Percentiles rank a stretch among this genome's conserved stretches.
phyloP scores from a whole-genome alignment of 2,113 vertebrate genomes.

The Larimichthys crocea region DNA sequence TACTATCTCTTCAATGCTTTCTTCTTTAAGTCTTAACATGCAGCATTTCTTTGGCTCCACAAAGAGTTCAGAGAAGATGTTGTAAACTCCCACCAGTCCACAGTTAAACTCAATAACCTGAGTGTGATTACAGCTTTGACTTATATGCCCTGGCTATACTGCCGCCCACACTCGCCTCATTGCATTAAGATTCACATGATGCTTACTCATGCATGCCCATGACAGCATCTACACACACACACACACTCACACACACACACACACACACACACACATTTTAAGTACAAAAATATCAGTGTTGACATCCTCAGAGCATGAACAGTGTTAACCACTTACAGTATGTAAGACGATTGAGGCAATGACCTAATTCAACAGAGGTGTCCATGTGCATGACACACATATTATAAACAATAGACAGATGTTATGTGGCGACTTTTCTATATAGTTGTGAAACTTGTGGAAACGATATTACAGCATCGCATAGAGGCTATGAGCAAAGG shows the following conservation, averaged over 20 bases:
- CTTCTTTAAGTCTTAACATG: not conserved
- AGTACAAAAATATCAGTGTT: too few species aligned
- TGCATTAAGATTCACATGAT: conserved; percentile 58
- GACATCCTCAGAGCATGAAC: too few species aligned
- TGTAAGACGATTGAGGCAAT: not conserved
- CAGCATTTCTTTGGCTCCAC: not conserved
- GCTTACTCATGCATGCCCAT: conserved; percentile 33
- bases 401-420: too few species aligned
- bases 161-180: conserved; percentile 63
- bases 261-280: conserved; percentile 11
- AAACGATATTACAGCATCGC: too few species aligned
- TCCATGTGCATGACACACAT: too few species aligned
- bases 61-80: not conserved
- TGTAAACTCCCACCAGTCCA: not conserved
- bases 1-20: not conserved
- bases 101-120: conserved; percentile 1
- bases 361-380: not conserved
- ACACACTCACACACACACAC: conserved; percentile 21
- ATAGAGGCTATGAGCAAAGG: too few species aligned
- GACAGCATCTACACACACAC: conserved; percentile 45
- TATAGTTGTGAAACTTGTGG: too few species aligned
- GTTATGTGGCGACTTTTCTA: too few species aligned
- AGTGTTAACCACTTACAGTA: too few species aligned
- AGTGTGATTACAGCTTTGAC: conserved; percentile 34
- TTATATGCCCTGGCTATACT: conserved; percentile 25